Evolutionary conservation across 2,113 vertebrate species (phyloP), one percentile per base, ranked within the genome.

Genomic region (Aspiorhynchus laticeps): DNA sequence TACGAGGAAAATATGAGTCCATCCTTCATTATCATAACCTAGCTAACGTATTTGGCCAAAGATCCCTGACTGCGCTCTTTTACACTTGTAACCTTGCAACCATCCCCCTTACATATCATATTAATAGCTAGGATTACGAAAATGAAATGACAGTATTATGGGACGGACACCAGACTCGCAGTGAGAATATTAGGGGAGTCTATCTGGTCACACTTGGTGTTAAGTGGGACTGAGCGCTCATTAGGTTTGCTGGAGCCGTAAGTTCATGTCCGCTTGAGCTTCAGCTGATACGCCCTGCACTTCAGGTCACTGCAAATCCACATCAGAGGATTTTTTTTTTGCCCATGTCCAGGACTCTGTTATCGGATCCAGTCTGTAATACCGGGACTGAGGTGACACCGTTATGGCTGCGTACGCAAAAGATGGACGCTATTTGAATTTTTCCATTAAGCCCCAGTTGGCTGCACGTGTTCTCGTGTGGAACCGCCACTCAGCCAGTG

Each of bases 111-210:
- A 94, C 93, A 93, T 90, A 93, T 94, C 89, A 86, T 69, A 90
- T 93, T 95, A 95, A 95, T 93, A 95, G 93, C 92, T 90, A 89
- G 94, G 94, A 95, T 95, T 95, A 95, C 92, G 91, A 85, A 92
- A 91, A 67, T 88, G 87, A 94, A 95, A 93, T 94, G 92, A 92
- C 93, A 93, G 91, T 92, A 94, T 93, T 94, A 93, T 91, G 86
- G 91, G 91, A 92, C 90, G 92, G 93, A 93, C 89, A 91, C 89
- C 90, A 28, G 89, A 93, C 91, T 92, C 92, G 91, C 91, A 92
- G 92, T 91, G 91, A 87, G 93, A 93, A 94, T 94, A 94, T 95
- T 95, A 93, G 92, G 63, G 59, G 21, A 74, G 85, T 92, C 88
- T 94, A 94, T 95, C 93, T 93, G 90, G 88, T 92, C 90, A 90